These are phyloP conservation scores for Clarias batrachus DNA, from an alignment of 2,113 vertebrate genomes.

Conservation along the genomic window DNA sequence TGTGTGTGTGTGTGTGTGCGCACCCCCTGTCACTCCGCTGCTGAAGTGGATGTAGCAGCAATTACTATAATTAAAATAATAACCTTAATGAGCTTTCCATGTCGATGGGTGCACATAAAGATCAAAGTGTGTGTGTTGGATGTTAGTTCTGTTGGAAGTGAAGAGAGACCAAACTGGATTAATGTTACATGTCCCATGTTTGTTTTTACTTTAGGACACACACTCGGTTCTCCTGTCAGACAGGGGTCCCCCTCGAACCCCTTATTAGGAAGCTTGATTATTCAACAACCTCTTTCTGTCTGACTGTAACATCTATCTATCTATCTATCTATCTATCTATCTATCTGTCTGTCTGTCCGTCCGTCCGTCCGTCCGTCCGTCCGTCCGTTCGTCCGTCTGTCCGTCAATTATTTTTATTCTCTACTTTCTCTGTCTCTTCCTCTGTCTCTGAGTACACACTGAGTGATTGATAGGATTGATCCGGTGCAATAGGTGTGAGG, in stretches of 20 bases:
- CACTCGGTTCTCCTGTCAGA: too few relatives aligned
- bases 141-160: neutral
- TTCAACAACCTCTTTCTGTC: neutral
- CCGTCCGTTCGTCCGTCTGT: too few relatives aligned
- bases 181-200: neutral
- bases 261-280: neutral
- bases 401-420: neutral
- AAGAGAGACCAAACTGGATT: neutral
- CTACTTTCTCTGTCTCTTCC: neutral
- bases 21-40: conserved; percentile 56
- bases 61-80: conserved; percentile 78
- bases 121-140: conserved; percentile 13
- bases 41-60: conserved; percentile 64
- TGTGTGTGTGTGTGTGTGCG: conserved; percentile 17
- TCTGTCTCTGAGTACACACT: neutral
- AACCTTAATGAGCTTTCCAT: conserved; percentile 69
- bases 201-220: neutral
- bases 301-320: neutral
- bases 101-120: conserved; percentile 53
- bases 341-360: neutral
- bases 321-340: neutral
- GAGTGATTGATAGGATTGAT: conserved; percentile 38
- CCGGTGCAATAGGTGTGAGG: conserved; percentile 16
- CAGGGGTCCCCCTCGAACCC: too few relatives aligned
- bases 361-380: too few relatives aligned